Base-by-base conservation (phyloP, 2,113 vertebrate species). In the Anser brachyrhynchus region DNA sequence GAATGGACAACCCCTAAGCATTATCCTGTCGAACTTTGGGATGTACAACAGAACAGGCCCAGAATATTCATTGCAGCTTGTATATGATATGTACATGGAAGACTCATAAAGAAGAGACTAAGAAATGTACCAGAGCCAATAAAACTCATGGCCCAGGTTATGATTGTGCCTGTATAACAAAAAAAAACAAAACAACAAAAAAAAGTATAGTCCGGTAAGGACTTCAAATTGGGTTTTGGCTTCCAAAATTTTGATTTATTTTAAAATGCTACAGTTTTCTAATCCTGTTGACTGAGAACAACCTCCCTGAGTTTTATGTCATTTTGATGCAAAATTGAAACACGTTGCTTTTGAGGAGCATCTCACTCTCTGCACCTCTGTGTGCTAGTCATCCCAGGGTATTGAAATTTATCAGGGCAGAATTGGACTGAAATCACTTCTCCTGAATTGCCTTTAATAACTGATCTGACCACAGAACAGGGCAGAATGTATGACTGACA, bases 21-120 rank as follows among this genome's bases (percentile, higher is more conserved):
- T 65, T 23, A 75, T 5, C 2, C 0, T 1, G 2, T 3, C 1
- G 1, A 54, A 33, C 20, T 52, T 7, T 28, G 17, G 46, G 26
- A 26, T 1, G 3, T 22, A 57, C 46, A 54, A 49, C 26, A 43
- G 39, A 64, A 64, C 8, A 17, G 28, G 23, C 86, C 22, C 57
- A 55, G 52, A 7, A 44, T 6, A 6, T 59, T 67, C 13, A 37
- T 66, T 89, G 70, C 46, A n/a, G 11, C 67, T 51, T 73, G 20
- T 15, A 8, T 33, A 17, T 16, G 44, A 3, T 22, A 77, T 52
- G 9, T 29, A 28, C 1, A 1, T 19, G 11, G 25, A 49, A 49
- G 26, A 77, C 43, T 25, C 25, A 15, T 46, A 59, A 58, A 29
- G 20, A n/a, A 29, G 6, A 11, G 12, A 69, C 64, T 37, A 78